These are phyloP conservation scores for Agapornis canus DNA, from an alignment of 2,797 vertebrate species.

Conservation along the genomic window DNA sequence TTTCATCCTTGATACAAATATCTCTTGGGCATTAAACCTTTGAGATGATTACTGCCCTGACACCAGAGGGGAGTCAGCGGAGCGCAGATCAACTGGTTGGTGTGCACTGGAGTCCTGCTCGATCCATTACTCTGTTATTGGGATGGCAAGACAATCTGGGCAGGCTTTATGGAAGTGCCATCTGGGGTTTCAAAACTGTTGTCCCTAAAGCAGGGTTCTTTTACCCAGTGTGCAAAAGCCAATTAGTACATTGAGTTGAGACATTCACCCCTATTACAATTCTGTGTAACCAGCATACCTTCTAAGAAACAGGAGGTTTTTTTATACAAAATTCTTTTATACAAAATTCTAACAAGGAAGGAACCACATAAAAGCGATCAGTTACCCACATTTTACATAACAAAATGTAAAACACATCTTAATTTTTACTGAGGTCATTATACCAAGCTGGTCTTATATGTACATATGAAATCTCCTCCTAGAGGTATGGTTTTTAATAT, in stretches of 20 bases:
- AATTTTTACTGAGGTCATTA: not conserved
- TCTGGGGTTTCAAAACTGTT: not conserved
- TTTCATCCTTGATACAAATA: not conserved
- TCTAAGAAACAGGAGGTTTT: not conserved
- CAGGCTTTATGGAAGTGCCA: not conserved
- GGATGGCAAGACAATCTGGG: not conserved
- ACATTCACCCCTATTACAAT: not conserved
- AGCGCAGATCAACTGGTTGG: not conserved
- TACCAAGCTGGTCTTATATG: not conserved
- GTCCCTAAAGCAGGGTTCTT: not conserved
- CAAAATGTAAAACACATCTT: not conserved
- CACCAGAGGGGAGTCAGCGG: not conserved
- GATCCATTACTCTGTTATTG: not conserved
- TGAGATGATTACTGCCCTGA: not conserved
- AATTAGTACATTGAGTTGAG: not conserved
- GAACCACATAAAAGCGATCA: not conserved
- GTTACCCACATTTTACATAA: not conserved
- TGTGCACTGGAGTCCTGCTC: not conserved
- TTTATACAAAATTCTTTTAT: not conserved
- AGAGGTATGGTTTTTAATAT: not conserved
- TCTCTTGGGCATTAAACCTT: not conserved
- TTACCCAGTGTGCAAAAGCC: not conserved
- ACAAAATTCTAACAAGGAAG: not conserved
- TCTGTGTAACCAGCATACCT: not conserved
- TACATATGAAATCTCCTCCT: not conserved